Conservation (phyloP, 2,113 vertebrate genomes). For the Zosterops borbonicus region DNA sequence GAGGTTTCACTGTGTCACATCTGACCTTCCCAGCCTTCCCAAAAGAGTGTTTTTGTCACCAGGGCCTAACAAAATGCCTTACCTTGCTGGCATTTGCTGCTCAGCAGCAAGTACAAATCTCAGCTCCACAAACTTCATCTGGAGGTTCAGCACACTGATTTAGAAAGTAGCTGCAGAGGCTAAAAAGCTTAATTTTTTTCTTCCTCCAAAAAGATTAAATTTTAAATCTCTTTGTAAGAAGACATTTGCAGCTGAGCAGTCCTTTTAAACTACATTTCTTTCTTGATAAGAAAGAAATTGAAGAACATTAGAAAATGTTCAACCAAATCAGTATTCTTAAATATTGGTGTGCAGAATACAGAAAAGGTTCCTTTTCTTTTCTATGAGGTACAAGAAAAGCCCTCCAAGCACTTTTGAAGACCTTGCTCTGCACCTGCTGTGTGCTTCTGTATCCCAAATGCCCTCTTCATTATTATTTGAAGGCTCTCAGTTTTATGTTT, state of each 20-base stretch:
- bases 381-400: neutral
- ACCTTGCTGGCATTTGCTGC: neutral
- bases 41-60: neutral
- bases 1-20: neutral
- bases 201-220: neutral
- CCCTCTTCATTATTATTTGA: neutral
- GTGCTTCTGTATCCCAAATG: neutral
- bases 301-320: neutral
- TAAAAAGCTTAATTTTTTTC: constrained; percentile 1
- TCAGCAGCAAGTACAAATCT: neutral
- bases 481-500: neutral
- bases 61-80: neutral
- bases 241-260: constrained; percentile 2
- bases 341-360: neutral
- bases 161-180: neutral
- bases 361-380: neutral
- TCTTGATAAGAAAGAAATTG: neutral
- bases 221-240: constrained; percentile 15
- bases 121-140: neutral
- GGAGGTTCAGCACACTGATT: neutral
- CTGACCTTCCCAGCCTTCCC: neutral
- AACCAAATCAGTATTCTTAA: neutral
- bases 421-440: neutral
- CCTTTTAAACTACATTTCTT: neutral
- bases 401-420: neutral